Percentiles rank a stretch among this genome's conserved stretches.
Conservation (phyloP, 1,140 invertebrate genomes). For the Trichogramma pretiosum region DNA sequence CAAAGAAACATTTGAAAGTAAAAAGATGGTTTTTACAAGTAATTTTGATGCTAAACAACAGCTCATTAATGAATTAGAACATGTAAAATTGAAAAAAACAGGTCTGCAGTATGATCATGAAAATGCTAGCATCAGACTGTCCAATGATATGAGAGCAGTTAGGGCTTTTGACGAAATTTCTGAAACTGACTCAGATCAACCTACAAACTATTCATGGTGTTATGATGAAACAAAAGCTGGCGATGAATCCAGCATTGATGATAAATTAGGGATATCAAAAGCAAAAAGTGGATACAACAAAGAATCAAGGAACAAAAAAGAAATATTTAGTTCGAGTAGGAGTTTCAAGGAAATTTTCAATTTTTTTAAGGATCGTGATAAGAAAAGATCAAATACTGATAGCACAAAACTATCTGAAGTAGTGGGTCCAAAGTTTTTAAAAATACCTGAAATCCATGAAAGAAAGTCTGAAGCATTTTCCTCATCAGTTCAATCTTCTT, state of each 20-base stretch:
- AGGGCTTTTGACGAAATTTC: constrained; percentile 6
- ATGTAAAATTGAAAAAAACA: constrained; percentile 5
- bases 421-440: constrained; percentile 7
- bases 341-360: constrained; percentile 17
- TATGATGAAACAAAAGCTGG: constrained; percentile 10
- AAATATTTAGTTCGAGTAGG: constrained; percentile 3
- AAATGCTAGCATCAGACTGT: neutral
- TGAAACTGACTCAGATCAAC: constrained; percentile 16
- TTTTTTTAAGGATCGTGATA: constrained; percentile 17
- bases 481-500: neutral
- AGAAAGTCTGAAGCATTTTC: constrained; percentile 5
- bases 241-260: too few relatives aligned
- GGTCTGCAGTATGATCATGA: neutral
- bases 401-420: constrained; percentile 4
- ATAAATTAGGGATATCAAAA: too few relatives aligned
- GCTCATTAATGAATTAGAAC: constrained; percentile 3
- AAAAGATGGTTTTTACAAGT: neutral
- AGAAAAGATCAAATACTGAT: constrained; percentile 8
- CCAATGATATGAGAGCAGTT: neutral
- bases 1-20: neutral
- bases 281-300: too few relatives aligned
- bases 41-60: neutral
- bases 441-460: neutral
- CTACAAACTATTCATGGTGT: constrained; percentile 11
- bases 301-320: constrained; percentile 5